Base-by-base conservation (phyloP, 2,888 invertebrate genomes). In the Drosophila mettleri region DNA sequence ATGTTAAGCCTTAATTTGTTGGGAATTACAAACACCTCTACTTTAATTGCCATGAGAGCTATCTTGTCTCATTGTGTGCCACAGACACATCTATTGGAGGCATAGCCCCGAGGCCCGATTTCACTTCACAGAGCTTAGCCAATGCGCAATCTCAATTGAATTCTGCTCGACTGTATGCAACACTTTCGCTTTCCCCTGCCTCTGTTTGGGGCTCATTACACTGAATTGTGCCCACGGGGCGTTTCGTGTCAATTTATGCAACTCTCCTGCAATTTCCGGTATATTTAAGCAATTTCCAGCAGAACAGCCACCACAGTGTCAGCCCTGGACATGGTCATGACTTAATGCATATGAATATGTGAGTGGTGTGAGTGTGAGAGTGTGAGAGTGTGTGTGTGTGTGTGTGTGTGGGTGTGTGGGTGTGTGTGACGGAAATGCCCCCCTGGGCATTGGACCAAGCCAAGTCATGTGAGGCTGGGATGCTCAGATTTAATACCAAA, bases 241-340 rank as follows among this genome's bases (percentile, higher is more conserved):
- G 88, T 86, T 83, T 85, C 78, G 89, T 88, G 89, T 88, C 90
- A 89, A 90, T 90, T 88, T 88, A 87, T 90, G 88, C 89, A 90
- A 79, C 85, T 85, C 86, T 70, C 86, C 74, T 79, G 80, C 80
- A 85, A 89, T 90, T 88, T 81, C 82, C 86, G 88, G 76, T 80
- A 74, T 82, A 88, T 86, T 86, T 88, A 87, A 87, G 88, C 87
- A 88, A 88, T 88, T 86, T 86, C 88, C 88, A 86, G 65, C 54
- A 60, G 63, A 79, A 61, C 69, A 59, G 60, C 69, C 67, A 71
- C 62, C 66, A 49, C 71, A 60, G 22, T 29, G 36, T 31, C 53
- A 24, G 10, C 43, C 16, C 57, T 58, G 63, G 70, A 66, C 67
- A 75, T 54, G 69, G 66, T 61, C 79, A 68, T 60, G 75, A 69